phyloP scores from a whole-genome alignment of 2,888 invertebrate species.

The Odontocolon sp. region DNA sequence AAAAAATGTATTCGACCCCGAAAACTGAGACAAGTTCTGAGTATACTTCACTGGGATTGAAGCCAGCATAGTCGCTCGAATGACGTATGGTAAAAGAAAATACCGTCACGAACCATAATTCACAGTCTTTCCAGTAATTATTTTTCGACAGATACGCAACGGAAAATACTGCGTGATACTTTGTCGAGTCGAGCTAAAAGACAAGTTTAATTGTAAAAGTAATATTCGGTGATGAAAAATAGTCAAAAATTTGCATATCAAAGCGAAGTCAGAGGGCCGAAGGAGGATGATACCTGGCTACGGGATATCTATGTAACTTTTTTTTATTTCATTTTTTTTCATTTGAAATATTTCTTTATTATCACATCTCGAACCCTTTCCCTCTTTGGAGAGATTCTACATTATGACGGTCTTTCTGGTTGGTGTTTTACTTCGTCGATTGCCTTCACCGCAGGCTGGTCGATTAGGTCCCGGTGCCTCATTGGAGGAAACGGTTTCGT shows the following conservation, averaged over 20 bases:
- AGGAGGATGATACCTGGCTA: background rate
- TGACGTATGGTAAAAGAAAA: constrained; percentile 36
- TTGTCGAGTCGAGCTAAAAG: too few relatives aligned
- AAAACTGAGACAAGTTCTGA: constrained; percentile 24
- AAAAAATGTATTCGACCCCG: constrained; percentile 52
- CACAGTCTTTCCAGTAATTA: background rate
- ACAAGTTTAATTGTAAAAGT: too few relatives aligned
- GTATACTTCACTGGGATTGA: too few relatives aligned
- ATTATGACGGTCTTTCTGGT: constrained; percentile 30
- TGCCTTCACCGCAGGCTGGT: constrained; percentile 42
- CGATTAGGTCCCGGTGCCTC: constrained; percentile 52
- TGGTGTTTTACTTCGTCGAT: constrained; percentile 42
- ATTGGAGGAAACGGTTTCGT: constrained; percentile 55
- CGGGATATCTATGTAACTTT: background rate
- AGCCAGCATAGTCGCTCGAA: constrained; percentile 9
- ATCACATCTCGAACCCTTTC: constrained; percentile 7
- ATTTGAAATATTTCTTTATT: constrained; percentile 59
- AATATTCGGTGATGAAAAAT: background rate
- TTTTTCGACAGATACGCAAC: background rate
- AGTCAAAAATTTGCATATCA: background rate
- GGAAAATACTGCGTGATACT: too few relatives aligned
- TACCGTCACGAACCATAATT: constrained; percentile 1
- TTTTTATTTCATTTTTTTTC: constrained; percentile 8
- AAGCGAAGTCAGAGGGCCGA: background rate
- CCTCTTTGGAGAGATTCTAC: constrained; percentile 1